Percentiles rank a stretch among this genome's conserved stretches.
phyloP scores from a whole-genome alignment of 2,113 vertebrate genomes.

The Synchiropus splendidus region DNA sequence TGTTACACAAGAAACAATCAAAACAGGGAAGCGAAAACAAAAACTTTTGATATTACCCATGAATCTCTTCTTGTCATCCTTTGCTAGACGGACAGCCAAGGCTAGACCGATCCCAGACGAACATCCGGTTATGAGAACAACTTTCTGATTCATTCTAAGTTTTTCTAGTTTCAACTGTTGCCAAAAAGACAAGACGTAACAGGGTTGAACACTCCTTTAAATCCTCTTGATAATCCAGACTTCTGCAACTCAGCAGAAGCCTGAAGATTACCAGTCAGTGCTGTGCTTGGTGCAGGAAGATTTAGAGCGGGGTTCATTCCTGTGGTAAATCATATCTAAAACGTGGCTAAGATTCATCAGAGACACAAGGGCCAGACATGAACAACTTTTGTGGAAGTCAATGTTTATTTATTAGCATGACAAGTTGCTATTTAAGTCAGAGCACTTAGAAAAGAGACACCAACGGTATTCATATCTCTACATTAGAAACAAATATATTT shows the following conservation, averaged over 20 bases:
- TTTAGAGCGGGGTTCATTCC: too few relatives aligned
- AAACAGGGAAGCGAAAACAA: too few relatives aligned
- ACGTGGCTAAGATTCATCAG: too few relatives aligned
- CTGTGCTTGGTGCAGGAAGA: too few relatives aligned
- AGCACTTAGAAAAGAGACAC: too few relatives aligned
- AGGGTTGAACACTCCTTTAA: slow-evolving; percentile 11
- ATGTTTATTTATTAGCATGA: too few relatives aligned
- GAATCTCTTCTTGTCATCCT: slow-evolving; percentile 79
- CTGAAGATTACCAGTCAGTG: not conserved
- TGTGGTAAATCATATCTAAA: too few relatives aligned
- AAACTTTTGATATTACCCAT: slow-evolving; percentile 65
- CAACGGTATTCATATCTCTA: too few relatives aligned
- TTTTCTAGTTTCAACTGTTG: slow-evolving; percentile 6
- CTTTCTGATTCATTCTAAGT: slow-evolving; percentile 77
- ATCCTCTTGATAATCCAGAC: slow-evolving; percentile 38
- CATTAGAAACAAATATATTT: too few relatives aligned
- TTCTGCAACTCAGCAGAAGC: slow-evolving; percentile 48
- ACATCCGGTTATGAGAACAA: slow-evolving; percentile 79
- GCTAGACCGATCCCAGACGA: slow-evolving; percentile 82
- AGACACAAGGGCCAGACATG: too few relatives aligned
- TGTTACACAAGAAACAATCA: not conserved
- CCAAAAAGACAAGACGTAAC: not conserved
- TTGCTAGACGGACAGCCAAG: slow-evolving; percentile 72
- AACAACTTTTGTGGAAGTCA: too few relatives aligned
- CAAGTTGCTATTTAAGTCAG: too few relatives aligned